Evolutionary conservation across 2,113 vertebrate species (phyloP), one percentile per base, ranked within the genome.

Genomic region (Oreochromis spilurus): DNA sequence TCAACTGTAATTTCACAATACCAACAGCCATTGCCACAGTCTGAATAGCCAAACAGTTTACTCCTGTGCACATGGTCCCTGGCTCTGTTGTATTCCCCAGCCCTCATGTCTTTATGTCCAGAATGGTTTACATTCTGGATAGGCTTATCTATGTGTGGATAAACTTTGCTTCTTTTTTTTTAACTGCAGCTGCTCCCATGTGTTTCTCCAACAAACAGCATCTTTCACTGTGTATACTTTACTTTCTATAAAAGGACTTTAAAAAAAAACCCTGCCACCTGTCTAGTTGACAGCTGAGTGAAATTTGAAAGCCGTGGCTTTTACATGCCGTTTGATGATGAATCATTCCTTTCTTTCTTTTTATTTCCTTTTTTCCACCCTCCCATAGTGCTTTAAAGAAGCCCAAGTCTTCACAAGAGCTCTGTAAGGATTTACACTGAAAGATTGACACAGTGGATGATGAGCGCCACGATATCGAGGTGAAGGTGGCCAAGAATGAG

Each of bases 371-470:
- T 83, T 89, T 87, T 40, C 16, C 43, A 48, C 21, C 70, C 55
- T 26, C 50, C 53, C 57, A 6, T 60, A 13, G 57, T n/a, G 54
- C 67, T 90, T 93, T 91, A 85, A 84, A 93, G 75, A 80, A 85
- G 75, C 26, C 55, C 1, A 48, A 53, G 60, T 84, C 80, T 85
- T 95, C 88, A 79, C 92, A 94, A 93, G 91, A 91, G 84, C 89
- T 96, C 85, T 96, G 94, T 83, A 91, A 85, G 93, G 94, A 95
- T 87, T 94, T 96, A 75, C 95, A 94, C 88, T 82, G 87, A 58
- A 92, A 94, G 93, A 96, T 93, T 91, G 96, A 96, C 86, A 82
- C 84, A 12, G 92, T 87, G 57, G 94, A 96, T 92, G 96, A 97
- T 88, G 95, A 93, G 40, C 84, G 89, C 60, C 95, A 93, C 43